These are phyloP conservation scores for Oxyura jamaicensis DNA, from an alignment of 2,113 vertebrate genomes.

Conservation along the genomic window DNA sequence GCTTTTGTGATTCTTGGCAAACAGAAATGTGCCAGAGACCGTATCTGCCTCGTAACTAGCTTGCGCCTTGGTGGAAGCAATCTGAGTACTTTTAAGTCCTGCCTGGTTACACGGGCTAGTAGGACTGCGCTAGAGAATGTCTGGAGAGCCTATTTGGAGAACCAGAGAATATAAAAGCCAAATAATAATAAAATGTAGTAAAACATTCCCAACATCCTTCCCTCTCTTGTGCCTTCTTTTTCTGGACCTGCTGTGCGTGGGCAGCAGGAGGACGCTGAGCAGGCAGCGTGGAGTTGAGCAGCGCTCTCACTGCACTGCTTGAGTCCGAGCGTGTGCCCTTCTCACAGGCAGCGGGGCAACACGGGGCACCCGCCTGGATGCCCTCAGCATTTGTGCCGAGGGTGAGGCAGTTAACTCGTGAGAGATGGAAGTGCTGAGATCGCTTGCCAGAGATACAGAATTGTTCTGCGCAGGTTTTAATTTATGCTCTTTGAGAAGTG, in stretches of 20 bases:
- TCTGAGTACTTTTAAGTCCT: not conserved
- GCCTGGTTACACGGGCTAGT: not conserved
- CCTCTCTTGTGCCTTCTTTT: not conserved
- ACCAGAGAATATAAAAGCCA: not conserved
- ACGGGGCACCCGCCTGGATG: not conserved
- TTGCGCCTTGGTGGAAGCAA: not conserved
- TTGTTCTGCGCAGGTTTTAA: not conserved
- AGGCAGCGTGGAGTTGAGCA: not conserved
- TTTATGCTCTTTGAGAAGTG: not conserved
- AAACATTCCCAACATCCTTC: too few relatives aligned
- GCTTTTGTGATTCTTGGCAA: not conserved
- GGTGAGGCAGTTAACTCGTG: not conserved
- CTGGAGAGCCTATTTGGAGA: not conserved
- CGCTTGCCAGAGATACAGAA: not conserved
- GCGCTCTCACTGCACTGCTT: not conserved
- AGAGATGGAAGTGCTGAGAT: not conserved
- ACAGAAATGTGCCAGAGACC: not conserved
- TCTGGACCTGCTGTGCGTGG: not conserved
- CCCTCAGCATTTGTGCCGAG: accelerated
- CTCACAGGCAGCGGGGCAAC: not conserved
- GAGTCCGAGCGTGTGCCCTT: not conserved
- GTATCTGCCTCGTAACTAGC: not conserved
- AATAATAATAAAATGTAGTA: too few relatives aligned
- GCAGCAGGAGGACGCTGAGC: not conserved
- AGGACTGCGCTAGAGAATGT: not conserved